These are phyloP conservation scores for Plutella xylostella DNA, from an alignment of 2,888 invertebrate species.

Conservation along the genomic window DNA sequence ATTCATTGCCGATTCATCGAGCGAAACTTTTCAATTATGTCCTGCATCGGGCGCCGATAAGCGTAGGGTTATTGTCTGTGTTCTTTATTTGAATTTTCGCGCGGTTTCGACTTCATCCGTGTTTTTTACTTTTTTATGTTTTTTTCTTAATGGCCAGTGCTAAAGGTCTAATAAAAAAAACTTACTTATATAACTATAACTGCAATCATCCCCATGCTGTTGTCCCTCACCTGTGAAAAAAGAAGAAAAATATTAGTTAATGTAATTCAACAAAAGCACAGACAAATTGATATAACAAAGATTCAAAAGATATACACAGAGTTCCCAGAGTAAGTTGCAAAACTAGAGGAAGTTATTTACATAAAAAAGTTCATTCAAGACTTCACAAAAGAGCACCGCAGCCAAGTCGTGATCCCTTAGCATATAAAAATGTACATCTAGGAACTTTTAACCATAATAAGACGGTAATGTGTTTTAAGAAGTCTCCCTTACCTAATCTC, in stretches of 20 bases:
- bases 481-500: conserved; percentile 2
- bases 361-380: background rate
- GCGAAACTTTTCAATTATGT: conserved; percentile 1
- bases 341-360: background rate
- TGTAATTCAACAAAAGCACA: too few species aligned
- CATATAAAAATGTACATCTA: background rate
- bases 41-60: too few species aligned
- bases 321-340: too few species aligned
- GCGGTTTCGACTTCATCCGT: too few species aligned
- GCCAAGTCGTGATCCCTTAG: conserved; percentile 6
- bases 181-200: conserved; percentile 70
- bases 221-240: conserved; percentile 61
- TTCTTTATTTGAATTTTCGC: too few species aligned
- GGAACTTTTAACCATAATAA: conserved; percentile 2
- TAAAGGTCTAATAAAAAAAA: too few species aligned
- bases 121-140: too few species aligned
- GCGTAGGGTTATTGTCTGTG: too few species aligned
- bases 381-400: background rate
- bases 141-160: too few species aligned
- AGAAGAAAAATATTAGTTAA: conserved; percentile 15
- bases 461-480: conserved; percentile 1
- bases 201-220: conserved; percentile 65
- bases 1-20: conserved; percentile 28
- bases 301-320: too few species aligned
- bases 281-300: too few species aligned